Percentiles rank a stretch among this genome's conserved stretches.
These are phyloP conservation scores for Lota lota DNA, from an alignment of 2,113 vertebrate species.

Conservation along the genomic window DNA sequence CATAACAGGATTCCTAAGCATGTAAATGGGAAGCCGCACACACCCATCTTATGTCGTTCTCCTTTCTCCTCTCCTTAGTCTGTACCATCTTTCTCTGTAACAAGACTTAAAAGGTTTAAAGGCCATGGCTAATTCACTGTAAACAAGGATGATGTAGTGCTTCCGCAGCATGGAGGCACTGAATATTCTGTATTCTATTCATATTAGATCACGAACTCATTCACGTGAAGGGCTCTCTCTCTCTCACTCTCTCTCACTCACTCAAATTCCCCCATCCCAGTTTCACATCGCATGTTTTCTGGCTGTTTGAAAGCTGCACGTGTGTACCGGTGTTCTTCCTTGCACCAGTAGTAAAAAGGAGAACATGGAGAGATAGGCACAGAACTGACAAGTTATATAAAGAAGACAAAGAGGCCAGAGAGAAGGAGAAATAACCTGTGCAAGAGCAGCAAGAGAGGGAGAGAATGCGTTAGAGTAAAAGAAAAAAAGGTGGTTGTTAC, in stretches of 20 bases:
- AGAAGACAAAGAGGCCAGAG: neutral
- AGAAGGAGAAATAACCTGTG: neutral
- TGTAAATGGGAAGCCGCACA: slow-evolving; percentile 61
- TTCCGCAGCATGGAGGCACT: neutral
- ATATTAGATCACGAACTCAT: slow-evolving; percentile 14
- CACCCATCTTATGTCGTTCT: neutral
- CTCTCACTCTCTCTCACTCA: neutral
- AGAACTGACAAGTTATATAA: neutral
- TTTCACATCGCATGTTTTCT: slow-evolving; percentile 71
- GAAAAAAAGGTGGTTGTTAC: slow-evolving; percentile 6
- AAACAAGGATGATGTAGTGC: neutral
- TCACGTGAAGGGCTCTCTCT: neutral
- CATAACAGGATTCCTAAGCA: slow-evolving; percentile 51
- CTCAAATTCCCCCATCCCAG: neutral
- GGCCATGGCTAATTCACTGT: neutral
- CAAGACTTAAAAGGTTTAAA: no score
- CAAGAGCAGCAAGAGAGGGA: no score
- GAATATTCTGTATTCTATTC: neutral
- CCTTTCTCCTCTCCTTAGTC: neutral
- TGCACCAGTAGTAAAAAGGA: neutral
- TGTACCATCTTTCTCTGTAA: no score
- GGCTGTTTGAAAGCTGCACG: slow-evolving; percentile 34
- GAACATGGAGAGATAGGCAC: no score
- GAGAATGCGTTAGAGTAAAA: neutral
- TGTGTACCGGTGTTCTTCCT: neutral